Evolutionary conservation across 2,797 vertebrate genomes (phyloP).

Genomic region (Esox masquinongy): DNA sequence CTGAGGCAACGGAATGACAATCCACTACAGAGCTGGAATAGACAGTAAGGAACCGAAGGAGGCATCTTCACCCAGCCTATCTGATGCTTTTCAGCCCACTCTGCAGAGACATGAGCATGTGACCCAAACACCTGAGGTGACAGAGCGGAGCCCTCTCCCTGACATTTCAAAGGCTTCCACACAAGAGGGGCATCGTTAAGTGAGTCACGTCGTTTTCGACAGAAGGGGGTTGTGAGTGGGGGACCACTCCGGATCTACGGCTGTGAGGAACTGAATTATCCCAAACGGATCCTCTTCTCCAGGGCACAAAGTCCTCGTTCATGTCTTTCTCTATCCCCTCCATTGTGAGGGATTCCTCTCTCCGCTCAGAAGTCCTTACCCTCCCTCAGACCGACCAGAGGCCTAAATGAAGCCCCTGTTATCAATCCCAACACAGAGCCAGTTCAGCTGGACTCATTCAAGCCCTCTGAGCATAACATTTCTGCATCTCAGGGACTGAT

Average conservation of each 20-base stretch:
- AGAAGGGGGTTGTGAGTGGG: constrained; percentile 59
- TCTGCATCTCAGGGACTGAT: constrained; percentile 51
- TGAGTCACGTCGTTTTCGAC: constrained; percentile 72
- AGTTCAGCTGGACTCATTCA: constrained; percentile 70
- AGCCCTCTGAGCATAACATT: not conserved
- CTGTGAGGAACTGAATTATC: constrained; percentile 35
- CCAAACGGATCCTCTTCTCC: constrained; percentile 61
- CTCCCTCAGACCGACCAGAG: constrained; percentile 37
- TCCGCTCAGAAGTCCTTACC: constrained; percentile 31
- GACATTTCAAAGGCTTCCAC: constrained; percentile 61
- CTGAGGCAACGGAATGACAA: not conserved
- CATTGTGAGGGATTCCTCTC: constrained; percentile 59
- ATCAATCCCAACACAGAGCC: constrained; percentile 47
- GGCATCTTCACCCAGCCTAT: not conserved
- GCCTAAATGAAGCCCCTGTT: constrained; percentile 75
- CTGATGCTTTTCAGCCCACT: not conserved
- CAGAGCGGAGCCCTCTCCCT: constrained; percentile 7
- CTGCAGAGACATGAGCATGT: constrained; percentile 4
- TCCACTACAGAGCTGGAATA: not conserved
- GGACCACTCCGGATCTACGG: constrained; percentile 72
- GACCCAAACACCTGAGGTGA: constrained; percentile 40
- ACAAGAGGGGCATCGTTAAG: constrained; percentile 61
- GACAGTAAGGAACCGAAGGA: not conserved
- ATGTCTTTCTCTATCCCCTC: constrained; percentile 68
- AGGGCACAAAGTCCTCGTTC: constrained; percentile 75